A percentile compares a stretch with the other conserved stretches of the same genome.
These are phyloP conservation scores for Phymastichus coffea DNA, from an alignment of 1,140 invertebrate species.

Conservation along the genomic window DNA sequence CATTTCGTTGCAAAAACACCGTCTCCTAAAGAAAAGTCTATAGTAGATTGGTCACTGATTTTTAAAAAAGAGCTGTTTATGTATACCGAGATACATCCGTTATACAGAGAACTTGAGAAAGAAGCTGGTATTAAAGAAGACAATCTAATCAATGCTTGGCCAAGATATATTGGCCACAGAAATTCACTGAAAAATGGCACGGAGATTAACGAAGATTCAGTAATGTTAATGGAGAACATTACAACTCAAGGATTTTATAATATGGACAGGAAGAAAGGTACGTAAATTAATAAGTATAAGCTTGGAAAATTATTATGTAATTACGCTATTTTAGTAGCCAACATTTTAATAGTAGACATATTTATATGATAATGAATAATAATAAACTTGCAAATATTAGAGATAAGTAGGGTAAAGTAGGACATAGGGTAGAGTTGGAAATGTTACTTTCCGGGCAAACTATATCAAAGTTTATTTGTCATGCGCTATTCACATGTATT, in stretches of 20 bases:
- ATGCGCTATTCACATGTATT: no score
- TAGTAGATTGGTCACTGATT: background rate
- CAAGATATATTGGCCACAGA: background rate
- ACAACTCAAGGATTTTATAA: constrained; percentile 54
- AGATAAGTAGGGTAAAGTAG: no score
- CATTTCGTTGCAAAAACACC: background rate
- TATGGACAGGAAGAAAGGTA: constrained; percentile 50
- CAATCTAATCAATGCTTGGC: background rate
- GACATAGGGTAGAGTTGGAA: no score
- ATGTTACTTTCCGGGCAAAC: no score
- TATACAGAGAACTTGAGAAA: background rate
- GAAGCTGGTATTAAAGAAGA: background rate
- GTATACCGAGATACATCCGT: background rate
- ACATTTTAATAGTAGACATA: no score
- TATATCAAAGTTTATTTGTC: no score
- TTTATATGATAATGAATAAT: no score
- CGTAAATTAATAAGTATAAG: no score
- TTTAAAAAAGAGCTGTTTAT: background rate
- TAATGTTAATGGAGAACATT: constrained; percentile 62
- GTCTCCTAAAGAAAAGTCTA: background rate
- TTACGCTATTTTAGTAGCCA: no score
- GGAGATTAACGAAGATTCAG: constrained; percentile 58
- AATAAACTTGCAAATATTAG: no score
- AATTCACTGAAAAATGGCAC: constrained; percentile 21
- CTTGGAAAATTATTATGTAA: no score